Percentiles rank a stretch among this genome's conserved stretches.
phyloP scores from a whole-genome alignment of 2,113 vertebrate genomes.

The Benitochromis conjunctus region DNA sequence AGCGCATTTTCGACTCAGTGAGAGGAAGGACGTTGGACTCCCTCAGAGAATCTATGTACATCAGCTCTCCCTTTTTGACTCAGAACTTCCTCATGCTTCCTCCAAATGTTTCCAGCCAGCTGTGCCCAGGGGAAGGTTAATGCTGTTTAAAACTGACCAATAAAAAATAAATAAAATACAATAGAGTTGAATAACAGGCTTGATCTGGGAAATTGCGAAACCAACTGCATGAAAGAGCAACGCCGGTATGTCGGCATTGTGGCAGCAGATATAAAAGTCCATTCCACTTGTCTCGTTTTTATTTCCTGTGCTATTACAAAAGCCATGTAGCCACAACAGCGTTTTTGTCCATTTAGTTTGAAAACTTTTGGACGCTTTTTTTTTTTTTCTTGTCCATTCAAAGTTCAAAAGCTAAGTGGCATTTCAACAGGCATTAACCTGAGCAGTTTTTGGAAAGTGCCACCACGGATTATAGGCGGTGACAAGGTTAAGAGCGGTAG shows the following conservation, averaged over 20 bases:
- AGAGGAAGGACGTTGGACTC: background rate
- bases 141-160: background rate
- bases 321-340: background rate
- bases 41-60: background rate
- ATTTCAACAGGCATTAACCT: slow-evolving; percentile 25
- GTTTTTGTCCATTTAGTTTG: background rate
- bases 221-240: background rate
- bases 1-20: background rate
- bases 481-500: slow-evolving; percentile 45
- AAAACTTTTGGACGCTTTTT: background rate
- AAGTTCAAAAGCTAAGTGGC: slow-evolving; percentile 28
- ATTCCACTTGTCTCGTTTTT: fast-evolving
- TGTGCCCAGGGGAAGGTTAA: slow-evolving; percentile 6
- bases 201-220: background rate
- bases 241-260: slow-evolving; percentile 10
- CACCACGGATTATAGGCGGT: slow-evolving; percentile 43
- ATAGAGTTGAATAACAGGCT: slow-evolving; percentile 12
- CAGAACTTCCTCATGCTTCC: slow-evolving; percentile 42
- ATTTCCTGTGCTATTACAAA: background rate
- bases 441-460: slow-evolving; percentile 56
- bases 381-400: background rate
- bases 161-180: background rate
- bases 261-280: background rate
- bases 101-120: slow-evolving; percentile 17
- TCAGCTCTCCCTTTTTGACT: slow-evolving; percentile 45